These are phyloP conservation scores for Lepidurus couesii DNA, from an alignment of 1,140 invertebrate species.

Conservation along the genomic window DNA sequence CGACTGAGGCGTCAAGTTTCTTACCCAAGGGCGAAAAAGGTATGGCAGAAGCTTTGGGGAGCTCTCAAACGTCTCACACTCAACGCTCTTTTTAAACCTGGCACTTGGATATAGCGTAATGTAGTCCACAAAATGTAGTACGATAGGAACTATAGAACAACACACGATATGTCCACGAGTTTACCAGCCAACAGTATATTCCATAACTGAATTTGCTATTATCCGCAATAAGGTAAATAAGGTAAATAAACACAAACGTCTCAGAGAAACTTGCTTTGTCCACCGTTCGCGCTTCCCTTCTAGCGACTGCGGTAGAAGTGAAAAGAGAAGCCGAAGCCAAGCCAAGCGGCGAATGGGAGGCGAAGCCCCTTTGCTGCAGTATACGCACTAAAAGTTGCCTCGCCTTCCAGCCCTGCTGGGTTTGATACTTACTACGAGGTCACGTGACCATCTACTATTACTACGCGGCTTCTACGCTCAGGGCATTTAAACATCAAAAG, in stretches of 20 bases:
- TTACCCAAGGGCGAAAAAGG: neutral
- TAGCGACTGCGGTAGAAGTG: neutral
- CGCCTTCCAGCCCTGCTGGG: neutral
- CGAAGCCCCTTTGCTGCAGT: neutral
- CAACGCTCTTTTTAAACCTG: neutral
- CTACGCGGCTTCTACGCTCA: conserved; percentile 7
- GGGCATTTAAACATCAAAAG: conserved; percentile 7
- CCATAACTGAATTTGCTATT: neutral
- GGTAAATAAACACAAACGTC: conserved; percentile 9
- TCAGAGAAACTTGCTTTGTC: neutral
- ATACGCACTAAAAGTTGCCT: neutral
- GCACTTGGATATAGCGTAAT: neutral
- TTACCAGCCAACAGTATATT: neutral
- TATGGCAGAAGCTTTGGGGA: neutral
- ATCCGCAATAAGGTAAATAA: neutral
- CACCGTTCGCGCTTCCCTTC: conserved; percentile 1
- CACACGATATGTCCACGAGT: too few species aligned
- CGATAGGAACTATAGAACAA: too few species aligned
- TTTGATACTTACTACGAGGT: neutral
- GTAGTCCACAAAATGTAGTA: too few species aligned
- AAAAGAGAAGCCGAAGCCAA: conserved; percentile 16
- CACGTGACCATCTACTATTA: conserved; percentile 8
- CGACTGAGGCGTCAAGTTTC: neutral
- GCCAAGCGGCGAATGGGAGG: conserved; percentile 3
- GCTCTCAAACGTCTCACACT: neutral